Evolutionary conservation across 2,113 vertebrate genomes (phyloP).

Genomic region (Psephotus haematonotus): DNA sequence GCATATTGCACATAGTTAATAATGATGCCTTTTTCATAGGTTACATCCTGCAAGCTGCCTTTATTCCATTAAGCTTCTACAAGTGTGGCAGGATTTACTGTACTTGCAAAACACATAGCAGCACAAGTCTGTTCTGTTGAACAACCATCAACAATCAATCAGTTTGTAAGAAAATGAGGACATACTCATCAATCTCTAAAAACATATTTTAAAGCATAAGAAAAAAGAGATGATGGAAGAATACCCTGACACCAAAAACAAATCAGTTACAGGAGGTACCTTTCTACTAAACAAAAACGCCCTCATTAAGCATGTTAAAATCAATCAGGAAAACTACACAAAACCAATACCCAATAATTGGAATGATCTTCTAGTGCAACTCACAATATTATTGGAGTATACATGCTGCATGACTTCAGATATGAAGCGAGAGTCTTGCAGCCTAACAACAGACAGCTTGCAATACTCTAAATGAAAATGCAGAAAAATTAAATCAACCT

Average conservation of each 20-base stretch:
- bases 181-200: neutral
- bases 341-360: neutral
- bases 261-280: rapidly evolving
- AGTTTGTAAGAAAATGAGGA: neutral
- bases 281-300: neutral
- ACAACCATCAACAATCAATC: neutral
- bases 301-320: neutral
- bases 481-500: neutral
- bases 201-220: neutral
- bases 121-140: neutral
- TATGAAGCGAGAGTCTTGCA: neutral
- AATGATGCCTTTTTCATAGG: neutral
- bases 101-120: neutral
- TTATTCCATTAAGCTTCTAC: neutral
- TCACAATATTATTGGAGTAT: neutral
- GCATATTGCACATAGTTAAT: neutral
- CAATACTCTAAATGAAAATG: neutral
- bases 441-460: neutral
- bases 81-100: neutral
- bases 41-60: neutral
- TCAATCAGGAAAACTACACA: neutral
- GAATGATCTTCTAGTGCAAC: neutral
- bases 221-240: neutral
- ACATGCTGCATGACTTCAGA: neutral
- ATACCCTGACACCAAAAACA: neutral